Evolutionary conservation across 2,113 vertebrate species (phyloP), one percentile per base, ranked within the genome.

Genomic region (Hemiprocne comata): DNA sequence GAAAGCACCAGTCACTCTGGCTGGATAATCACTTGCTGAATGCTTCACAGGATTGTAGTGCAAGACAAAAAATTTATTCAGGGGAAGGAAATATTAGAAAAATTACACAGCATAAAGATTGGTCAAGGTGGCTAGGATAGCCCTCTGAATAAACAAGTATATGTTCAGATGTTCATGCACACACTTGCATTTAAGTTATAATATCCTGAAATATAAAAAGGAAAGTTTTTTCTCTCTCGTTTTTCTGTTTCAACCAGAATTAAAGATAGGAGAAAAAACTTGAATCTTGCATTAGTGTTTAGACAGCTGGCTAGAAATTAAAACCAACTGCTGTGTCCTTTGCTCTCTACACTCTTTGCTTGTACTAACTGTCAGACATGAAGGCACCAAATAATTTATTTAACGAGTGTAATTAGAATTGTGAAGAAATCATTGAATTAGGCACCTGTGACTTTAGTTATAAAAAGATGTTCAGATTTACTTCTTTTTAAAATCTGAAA

Each of bases 381-480:
- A 95, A 87, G 80, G 44, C 51, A 91, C 29, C 33, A 83, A 61
- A 70, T 83, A 1, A 85, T 92, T 90, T 92, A 85, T 88, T 94
- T 96, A 92, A 92, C 71, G 40, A 61, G 46, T 74, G 94, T 93
- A 94, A 95, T 94, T 92, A 90, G 67, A 95, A 77, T 60, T 57
- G 42, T 83, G 71, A 90, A 90, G 67, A 93, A 93, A 73, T 92
- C 11, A 85, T 85, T 62, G 50, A 90, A 81, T 90, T 91, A 65
- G 38, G 29, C 71, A 92, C 62, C 85, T 93, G 85, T 83, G 85
- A 85, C 64, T 79, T 76, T n/a, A 67, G 40, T 72, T 80, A 78
- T 55, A 13, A 64, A 89, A 57, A 55, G 58, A 31, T 57, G 10
- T 42, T 69, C 75, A 85, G 42, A 78, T 46, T 74, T 18, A 54